Percentiles rank a stretch among this genome's conserved stretches.
Evolutionary conservation across 2,113 vertebrate genomes (phyloP).

Genomic region (Lophius piscatorius): DNA sequence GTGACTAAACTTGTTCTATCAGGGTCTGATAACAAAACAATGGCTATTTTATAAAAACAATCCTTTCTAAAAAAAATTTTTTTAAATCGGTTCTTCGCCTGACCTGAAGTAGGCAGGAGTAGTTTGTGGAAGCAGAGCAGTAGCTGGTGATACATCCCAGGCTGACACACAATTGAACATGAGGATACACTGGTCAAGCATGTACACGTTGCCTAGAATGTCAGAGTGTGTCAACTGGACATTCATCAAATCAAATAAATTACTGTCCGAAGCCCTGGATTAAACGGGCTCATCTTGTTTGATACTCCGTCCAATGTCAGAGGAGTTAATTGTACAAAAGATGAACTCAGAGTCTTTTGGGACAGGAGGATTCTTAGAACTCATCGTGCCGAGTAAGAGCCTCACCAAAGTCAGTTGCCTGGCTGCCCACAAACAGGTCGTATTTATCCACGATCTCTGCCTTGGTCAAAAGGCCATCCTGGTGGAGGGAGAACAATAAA

Average conservation of each 20-base stretch:
- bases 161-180: slow-evolving; percentile 9
- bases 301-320: slow-evolving; percentile 9
- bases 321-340: slow-evolving; percentile 28
- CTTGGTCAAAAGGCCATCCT: slow-evolving; percentile 91
- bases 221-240: slow-evolving; percentile 50
- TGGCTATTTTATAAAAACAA: slow-evolving; percentile 15
- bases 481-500: slow-evolving; percentile 4
- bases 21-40: slow-evolving; percentile 19
- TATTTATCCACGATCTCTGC: slow-evolving; percentile 96
- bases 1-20: slow-evolving; percentile 13
- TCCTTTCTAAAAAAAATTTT: background rate
- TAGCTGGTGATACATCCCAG: slow-evolving; percentile 23
- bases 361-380: slow-evolving; percentile 77
- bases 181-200: slow-evolving; percentile 27
- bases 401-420: slow-evolving; percentile 97
- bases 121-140: slow-evolving; percentile 35
- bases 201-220: slow-evolving; percentile 28
- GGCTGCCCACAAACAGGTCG: slow-evolving; percentile 95
- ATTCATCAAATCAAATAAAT: slow-evolving; percentile 87
- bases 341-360: slow-evolving; percentile 61
- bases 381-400: slow-evolving; percentile 95
- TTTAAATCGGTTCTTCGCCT: slow-evolving; percentile 14
- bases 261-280: slow-evolving; percentile 76
- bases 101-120: slow-evolving; percentile 5
- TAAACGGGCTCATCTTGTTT: slow-evolving; percentile 36